Base-by-base conservation (phyloP, 2,888 invertebrate species). In the Melinaea menophilus region DNA sequence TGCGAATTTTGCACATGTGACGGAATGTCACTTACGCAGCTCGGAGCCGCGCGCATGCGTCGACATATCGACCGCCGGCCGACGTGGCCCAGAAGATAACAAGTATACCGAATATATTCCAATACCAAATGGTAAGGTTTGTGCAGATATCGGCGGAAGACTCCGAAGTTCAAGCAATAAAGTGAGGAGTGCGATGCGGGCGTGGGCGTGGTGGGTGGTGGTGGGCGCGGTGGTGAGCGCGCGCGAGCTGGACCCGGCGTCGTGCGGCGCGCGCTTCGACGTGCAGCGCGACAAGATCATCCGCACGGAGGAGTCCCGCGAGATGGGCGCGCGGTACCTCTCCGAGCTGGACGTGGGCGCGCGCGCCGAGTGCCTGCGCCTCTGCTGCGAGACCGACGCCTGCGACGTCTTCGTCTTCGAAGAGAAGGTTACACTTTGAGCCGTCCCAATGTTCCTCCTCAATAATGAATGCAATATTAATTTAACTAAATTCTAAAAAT, bases 401-500 rank as follows among this genome's bases (percentile, higher is more conserved):
- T 98, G 98, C 84, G 97, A 98, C 85, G 97, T 97, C 34, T 97
- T 97, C 83, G 95, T 98, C 72, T 98, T 95, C 80, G 97, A 98
- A 83, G 96, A 97, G 80, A 97, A 97, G 94, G 96, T 96, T 41
- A 41, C 41, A 1, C 0, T 9, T 41, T 0, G 11, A 9, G 37
- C 37, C 4, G 7, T 37, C 7, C 7, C 5, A 37, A 5, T 37
- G 7, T 37, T 5, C 37, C 7, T 37, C 37, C 37, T 37, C 37
- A 37, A 1, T 37, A 37, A 7, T 7, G 37, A 22, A 22, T 37
- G 37, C 37, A 37, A 5, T 37, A 37, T 7, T 37, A 37, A 5
- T 22, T 22, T 22, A 22, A 22, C 22, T 22, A 22, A 22, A 22
- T 22, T 22, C 22, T 22, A 22, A 22, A 22, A 22, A 22, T 22